A percentile compares a stretch with the other conserved stretches of the same genome.
phyloP scores from a whole-genome alignment of 2,113 vertebrate species.

The Hemiprocne comata region DNA sequence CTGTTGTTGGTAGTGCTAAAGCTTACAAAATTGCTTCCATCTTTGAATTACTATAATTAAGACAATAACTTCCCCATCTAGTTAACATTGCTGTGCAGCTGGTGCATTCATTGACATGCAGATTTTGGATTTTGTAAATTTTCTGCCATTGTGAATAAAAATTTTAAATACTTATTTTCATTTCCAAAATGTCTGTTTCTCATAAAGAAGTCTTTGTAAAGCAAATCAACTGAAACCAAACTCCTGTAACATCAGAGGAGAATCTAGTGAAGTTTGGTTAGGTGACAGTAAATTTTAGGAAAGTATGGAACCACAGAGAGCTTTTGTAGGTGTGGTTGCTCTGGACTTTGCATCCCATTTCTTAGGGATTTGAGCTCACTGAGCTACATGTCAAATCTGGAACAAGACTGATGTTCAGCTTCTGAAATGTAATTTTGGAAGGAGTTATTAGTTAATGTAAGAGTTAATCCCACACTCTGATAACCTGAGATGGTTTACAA shows the following conservation, averaged over 20 bases:
- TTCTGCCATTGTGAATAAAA: conserved; percentile 68
- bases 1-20: conserved; percentile 70
- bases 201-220: conserved; percentile 59
- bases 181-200: conserved; percentile 67
- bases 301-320: not conserved
- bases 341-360: not conserved
- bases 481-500: not conserved
- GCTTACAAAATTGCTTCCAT: conserved; percentile 73
- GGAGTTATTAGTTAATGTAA: not conserved
- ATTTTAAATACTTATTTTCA: conserved; percentile 74
- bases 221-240: conserved; percentile 57
- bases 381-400: not conserved
- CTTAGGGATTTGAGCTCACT: not conserved
- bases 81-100: conserved; percentile 73
- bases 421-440: not conserved
- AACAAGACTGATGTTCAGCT: not conserved
- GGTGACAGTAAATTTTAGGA: not conserved
- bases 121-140: conserved; percentile 70
- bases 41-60: conserved; percentile 83
- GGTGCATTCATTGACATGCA: conserved; percentile 75
- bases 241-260: conserved; percentile 1
- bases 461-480: not conserved
- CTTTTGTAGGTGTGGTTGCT: not conserved
- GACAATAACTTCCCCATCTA: conserved; percentile 75
- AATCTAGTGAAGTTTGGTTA: not conserved